These are phyloP conservation scores for Noctua janthe DNA, from an alignment of 2,888 invertebrate species.

Conservation along the genomic window DNA sequence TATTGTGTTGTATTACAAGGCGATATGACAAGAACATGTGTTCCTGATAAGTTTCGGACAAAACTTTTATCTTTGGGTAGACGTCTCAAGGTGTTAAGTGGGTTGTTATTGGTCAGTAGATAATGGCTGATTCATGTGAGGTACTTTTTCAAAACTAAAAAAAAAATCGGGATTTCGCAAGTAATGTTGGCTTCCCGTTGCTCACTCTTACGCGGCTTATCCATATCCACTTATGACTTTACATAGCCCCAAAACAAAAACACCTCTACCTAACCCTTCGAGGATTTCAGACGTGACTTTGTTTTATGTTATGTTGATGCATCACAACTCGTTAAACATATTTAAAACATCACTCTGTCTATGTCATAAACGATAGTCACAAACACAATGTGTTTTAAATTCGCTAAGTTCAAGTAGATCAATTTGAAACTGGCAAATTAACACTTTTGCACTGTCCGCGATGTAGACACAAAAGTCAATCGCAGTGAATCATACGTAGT, in stretches of 20 bases:
- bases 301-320: not conserved
- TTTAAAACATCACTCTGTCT: not conserved
- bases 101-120: not conserved
- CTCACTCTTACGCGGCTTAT: no score
- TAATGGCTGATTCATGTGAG: not conserved
- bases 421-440: not conserved
- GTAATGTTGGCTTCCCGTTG: no score
- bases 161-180: no score
- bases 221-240: no score
- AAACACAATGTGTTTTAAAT: slow-evolving; percentile 1
- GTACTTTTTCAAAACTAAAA: no score
- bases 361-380: not conserved
- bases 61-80: slow-evolving; percentile 20
- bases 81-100: slow-evolving; percentile 30
- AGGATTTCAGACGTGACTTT: not conserved
- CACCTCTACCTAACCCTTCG: not conserved
- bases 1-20: slow-evolving; percentile 47
- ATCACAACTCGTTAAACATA: not conserved
- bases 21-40: slow-evolving; percentile 45
- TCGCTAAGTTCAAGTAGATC: not conserved
- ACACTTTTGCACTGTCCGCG: not conserved
- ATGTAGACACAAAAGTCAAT: not conserved
- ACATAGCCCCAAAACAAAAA: no score
- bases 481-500: not conserved
- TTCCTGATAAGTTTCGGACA: slow-evolving; percentile 21